Percentiles rank a stretch among this genome's conserved stretches.
These are phyloP conservation scores for Drosophila micromelanica DNA, from an alignment of 1,140 invertebrate genomes.

Conservation along the genomic window DNA sequence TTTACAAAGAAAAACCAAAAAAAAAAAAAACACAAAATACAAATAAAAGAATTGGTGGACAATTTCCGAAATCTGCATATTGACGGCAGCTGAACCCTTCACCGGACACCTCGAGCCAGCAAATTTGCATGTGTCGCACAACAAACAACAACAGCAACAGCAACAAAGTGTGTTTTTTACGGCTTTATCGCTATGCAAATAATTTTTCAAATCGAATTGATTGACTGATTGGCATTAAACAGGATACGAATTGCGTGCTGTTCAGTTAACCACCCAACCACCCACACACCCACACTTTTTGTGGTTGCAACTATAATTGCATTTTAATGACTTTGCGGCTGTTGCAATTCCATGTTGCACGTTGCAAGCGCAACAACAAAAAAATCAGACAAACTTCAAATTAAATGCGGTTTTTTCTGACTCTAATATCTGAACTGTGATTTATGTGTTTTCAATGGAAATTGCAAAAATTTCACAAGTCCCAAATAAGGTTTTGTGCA, in stretches of 20 bases:
- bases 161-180: neutral
- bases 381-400: slow-evolving; percentile 67
- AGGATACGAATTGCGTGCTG: slow-evolving; percentile 69
- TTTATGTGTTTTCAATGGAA: slow-evolving; percentile 52
- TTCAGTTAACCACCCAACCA: slow-evolving; percentile 14
- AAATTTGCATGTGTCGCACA: slow-evolving; percentile 36
- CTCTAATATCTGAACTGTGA: slow-evolving; percentile 26
- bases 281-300: slow-evolving; percentile 42
- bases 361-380: slow-evolving; percentile 23
- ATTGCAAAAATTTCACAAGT: slow-evolving; percentile 33
- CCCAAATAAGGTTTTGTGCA: neutral
- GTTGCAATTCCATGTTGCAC: slow-evolving; percentile 30
- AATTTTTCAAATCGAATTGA: slow-evolving; percentile 28
- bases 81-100: slow-evolving; percentile 41
- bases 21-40: too few relatives aligned
- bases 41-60: slow-evolving; percentile 12
- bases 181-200: slow-evolving; percentile 35
- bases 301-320: slow-evolving; percentile 60
- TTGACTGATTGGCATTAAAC: slow-evolving; percentile 64
- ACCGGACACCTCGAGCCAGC: slow-evolving; percentile 37
- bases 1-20: slow-evolving; percentile 7
- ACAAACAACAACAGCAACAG: slow-evolving; percentile 1
- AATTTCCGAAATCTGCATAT: slow-evolving; percentile 53
- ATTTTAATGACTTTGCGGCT: slow-evolving; percentile 72
- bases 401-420: slow-evolving; percentile 57